Percentiles rank a stretch among this genome's conserved stretches.
These are phyloP conservation scores for Heliconius hewitsoni DNA, from an alignment of 1,140 invertebrate genomes.

Conservation along the genomic window DNA sequence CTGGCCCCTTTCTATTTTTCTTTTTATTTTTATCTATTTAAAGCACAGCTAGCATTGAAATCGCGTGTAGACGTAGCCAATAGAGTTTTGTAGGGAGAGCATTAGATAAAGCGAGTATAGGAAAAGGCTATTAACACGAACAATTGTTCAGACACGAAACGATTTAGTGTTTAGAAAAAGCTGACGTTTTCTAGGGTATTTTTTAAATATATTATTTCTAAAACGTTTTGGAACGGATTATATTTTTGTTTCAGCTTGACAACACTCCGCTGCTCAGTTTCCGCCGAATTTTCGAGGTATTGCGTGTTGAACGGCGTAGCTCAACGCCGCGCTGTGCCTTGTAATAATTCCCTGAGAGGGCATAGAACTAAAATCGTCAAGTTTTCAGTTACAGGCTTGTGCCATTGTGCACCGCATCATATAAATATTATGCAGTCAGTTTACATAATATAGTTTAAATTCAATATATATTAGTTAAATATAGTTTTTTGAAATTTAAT, in stretches of 20 bases:
- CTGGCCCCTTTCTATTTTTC: too few species aligned
- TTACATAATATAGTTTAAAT: not conserved
- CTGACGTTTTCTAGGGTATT: not conserved
- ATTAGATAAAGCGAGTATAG: not conserved
- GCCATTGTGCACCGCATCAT: too few species aligned
- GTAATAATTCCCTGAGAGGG: too few species aligned
- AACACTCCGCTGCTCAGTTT: too few species aligned
- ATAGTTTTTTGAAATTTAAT: not conserved
- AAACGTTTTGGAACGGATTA: too few species aligned
- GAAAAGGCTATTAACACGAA: constrained; percentile 12
- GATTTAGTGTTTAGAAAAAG: not conserved
- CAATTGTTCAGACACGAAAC: not conserved
- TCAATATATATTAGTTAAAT: too few species aligned
- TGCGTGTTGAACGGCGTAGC: too few species aligned
- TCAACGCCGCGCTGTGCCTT: too few species aligned
- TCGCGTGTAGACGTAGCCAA: not conserved
- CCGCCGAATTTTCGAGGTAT: too few species aligned
- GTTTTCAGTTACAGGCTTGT: too few species aligned
- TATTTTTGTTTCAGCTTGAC: too few species aligned
- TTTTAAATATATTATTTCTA: not conserved
- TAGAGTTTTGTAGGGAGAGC: not conserved
- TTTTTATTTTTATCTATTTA: not conserved
- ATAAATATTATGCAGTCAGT: not conserved
- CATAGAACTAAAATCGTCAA: too few species aligned
- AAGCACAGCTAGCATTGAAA: not conserved